Percentiles rank a stretch among this genome's conserved stretches.
Evolutionary conservation across 2,797 vertebrate genomes (phyloP).

Genomic region (Hippopotamyrus pictus): DNA sequence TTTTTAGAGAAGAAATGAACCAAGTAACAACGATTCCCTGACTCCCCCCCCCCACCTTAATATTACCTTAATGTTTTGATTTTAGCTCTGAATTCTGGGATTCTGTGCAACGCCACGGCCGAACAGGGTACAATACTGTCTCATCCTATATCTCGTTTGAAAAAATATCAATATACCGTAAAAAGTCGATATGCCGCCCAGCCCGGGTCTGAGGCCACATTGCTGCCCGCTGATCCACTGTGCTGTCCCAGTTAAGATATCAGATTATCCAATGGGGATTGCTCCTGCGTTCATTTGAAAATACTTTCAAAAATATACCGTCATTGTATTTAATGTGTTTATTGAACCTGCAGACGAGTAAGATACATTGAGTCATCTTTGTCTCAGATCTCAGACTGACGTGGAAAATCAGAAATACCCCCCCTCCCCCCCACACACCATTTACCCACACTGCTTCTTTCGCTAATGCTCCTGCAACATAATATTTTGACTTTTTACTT

Average conservation of each 20-base stretch:
- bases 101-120: background rate
- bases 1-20: background rate
- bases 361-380: background rate
- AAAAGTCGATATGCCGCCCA: background rate
- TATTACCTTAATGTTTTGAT: background rate
- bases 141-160: background rate
- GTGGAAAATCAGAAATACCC: background rate
- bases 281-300: background rate
- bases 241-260: background rate
- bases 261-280: background rate
- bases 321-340: background rate
- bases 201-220: background rate
- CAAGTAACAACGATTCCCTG: background rate
- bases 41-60: background rate
- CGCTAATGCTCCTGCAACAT: background rate
- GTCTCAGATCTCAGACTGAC: background rate
- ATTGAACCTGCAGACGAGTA: background rate
- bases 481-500: background rate
- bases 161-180: background rate
- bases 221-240: background rate
- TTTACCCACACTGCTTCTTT: background rate
- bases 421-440: background rate
- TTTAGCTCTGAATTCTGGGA: background rate
- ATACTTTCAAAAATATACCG: background rate
- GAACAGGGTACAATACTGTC: background rate